Evolutionary conservation across 2,797 vertebrate species (phyloP), one percentile per base, ranked within the genome.

Genomic region (Synanceia verrucosa): DNA sequence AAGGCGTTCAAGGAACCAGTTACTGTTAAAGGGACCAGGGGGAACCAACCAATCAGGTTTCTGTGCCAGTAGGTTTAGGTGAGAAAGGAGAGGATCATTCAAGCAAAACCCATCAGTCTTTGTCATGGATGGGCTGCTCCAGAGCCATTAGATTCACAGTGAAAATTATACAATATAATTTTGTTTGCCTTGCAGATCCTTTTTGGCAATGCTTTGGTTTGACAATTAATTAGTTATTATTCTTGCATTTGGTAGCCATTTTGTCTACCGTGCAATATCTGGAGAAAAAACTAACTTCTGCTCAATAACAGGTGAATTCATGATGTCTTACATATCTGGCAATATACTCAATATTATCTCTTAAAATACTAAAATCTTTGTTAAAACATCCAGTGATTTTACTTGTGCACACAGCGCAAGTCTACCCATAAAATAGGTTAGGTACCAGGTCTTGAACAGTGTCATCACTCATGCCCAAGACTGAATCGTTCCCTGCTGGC

Each of bases 401-500:
- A 79, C 43, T 59, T 69, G 55, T 63, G 55, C 65, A 61, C 19
- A 14, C 16, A 36, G 65, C 69, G 36, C n/a, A n/a, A 43, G 39
- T 59, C 53, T 65, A 31, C 67, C 51, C 53, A 67, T 65, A 48
- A 81, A 81, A 81, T 48, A 36, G 39, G 51, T 48, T 48, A 36
- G 39, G 51, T 48, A 70, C 68, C 46, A 61, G 68, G 33, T 72
- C 56, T 56, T 6, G 3, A 72, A 61, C 55, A 59, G 52, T 61
- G 64, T 58, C 82, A 81, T 84, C 71, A 72, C 78, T 84, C 71
- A 83, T 81, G 62, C 39, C 75, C 48, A 65, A 62, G 41, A 83
- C 76, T 47, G 61, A 78, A 83, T 70, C 57, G 57, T 69, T 83
- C 68, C 76, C 71, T 58, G 79, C 73, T 76, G 77, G 86, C 83